phyloP scores from a whole-genome alignment of 64 coral and sea anemone species.

The Actinia tenebrosa region DNA sequence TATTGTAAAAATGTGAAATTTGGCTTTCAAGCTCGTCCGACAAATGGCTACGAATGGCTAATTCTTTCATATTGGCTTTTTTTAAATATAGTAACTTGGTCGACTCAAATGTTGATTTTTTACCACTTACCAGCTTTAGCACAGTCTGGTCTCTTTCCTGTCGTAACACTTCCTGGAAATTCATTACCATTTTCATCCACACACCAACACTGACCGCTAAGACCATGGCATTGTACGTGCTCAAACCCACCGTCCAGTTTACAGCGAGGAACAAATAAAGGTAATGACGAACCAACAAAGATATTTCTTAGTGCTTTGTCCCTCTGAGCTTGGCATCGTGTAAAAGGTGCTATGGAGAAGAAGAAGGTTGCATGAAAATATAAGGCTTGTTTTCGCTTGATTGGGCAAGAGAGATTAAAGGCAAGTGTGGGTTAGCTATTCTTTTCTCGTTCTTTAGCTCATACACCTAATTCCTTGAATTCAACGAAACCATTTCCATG shows the following conservation, averaged over 20 bases:
- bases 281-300: not conserved
- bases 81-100: too few relatives aligned
- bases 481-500: too few relatives aligned
- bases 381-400: too few relatives aligned
- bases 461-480: too few relatives aligned
- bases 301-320: not conserved
- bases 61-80: too few relatives aligned
- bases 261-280: conserved; percentile 56
- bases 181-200: conserved; percentile 75
- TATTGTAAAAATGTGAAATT: too few relatives aligned
- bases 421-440: too few relatives aligned
- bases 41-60: too few relatives aligned
- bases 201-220: conserved; percentile 81
- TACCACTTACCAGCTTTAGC: conserved; percentile 23
- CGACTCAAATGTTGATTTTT: too few relatives aligned
- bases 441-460: too few relatives aligned
- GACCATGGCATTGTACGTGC: conserved; percentile 45
- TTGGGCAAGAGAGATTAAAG: too few relatives aligned
- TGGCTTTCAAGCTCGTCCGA: too few relatives aligned
- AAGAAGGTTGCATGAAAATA: not conserved
- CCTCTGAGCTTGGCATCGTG: not conserved
- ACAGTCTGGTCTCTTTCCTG: conserved; percentile 45
- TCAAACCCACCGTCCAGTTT: conserved; percentile 45
- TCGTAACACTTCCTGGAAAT: conserved; percentile 20
- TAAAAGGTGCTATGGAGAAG: conserved; percentile 6